Evolutionary conservation across 2,888 invertebrate genomes (phyloP).

Genomic region (Stomorhina lunata): DNA sequence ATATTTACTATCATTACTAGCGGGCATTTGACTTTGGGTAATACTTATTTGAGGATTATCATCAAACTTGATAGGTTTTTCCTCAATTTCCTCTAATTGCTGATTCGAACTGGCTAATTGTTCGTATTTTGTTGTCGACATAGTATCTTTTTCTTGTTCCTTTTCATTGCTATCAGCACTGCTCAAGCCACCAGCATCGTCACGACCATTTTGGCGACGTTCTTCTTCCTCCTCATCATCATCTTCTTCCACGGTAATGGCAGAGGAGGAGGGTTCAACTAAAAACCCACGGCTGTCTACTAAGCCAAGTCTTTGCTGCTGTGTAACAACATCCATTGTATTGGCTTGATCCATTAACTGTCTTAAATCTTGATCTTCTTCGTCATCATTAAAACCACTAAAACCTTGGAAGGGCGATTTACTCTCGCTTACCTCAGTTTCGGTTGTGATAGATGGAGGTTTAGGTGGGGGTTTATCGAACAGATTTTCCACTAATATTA

Average conservation of each 20-base stretch:
- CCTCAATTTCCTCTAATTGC: constrained; percentile 68
- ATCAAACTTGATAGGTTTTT: constrained; percentile 56
- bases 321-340: constrained; percentile 69
- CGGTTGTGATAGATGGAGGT: constrained; percentile 9
- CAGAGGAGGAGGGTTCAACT: constrained; percentile 75
- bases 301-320: constrained; percentile 73
- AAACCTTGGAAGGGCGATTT: constrained; percentile 75
- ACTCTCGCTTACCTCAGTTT: constrained; percentile 19
- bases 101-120: constrained; percentile 73
- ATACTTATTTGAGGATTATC: constrained; percentile 55
- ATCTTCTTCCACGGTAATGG: constrained; percentile 76
- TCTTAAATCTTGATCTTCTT: constrained; percentile 80
- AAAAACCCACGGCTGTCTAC: constrained; percentile 74
- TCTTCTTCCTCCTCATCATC: constrained; percentile 70
- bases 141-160: constrained; percentile 68
- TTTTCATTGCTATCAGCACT: constrained; percentile 77
- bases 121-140: constrained; percentile 72
- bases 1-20: constrained; percentile 72
- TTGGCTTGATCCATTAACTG: constrained; percentile 80
- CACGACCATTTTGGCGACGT: constrained; percentile 44
- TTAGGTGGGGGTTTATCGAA: constrained; percentile 80
- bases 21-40: constrained; percentile 49
- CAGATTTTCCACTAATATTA: constrained; percentile 84
- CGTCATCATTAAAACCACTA: constrained; percentile 75
- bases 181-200: constrained; percentile 76